Conservation (phyloP, 2,888 invertebrate species). For the Dicranocentrus wangi region DNA sequence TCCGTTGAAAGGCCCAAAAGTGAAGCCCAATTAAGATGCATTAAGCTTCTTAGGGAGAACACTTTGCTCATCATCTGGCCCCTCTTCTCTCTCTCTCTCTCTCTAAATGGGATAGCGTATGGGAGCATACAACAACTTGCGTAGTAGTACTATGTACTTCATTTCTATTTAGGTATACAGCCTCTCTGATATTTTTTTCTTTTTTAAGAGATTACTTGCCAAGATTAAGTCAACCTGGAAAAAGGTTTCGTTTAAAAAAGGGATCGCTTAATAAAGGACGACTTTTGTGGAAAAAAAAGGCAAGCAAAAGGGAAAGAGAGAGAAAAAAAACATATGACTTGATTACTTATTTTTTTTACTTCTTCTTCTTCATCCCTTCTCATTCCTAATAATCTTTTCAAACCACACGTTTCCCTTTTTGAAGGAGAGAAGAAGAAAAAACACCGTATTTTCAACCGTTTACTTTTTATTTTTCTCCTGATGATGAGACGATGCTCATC, state of each 20-base stretch:
- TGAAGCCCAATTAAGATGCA: slow-evolving; percentile 31
- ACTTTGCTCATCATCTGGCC: slow-evolving; percentile 28
- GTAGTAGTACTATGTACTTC: neutral
- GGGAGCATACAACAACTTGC: too few species aligned
- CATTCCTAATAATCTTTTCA: slow-evolving; percentile 9
- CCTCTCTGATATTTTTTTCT: neutral
- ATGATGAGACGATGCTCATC: too few species aligned
- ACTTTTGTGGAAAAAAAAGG: slow-evolving; percentile 5
- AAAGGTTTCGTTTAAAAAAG: neutral
- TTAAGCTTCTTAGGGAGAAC: slow-evolving; percentile 42
- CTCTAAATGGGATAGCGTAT: neutral
- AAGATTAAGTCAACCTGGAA: slow-evolving; percentile 15
- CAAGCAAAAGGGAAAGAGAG: neutral
- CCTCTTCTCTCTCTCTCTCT: neutral
- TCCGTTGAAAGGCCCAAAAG: neutral
- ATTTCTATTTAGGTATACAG: neutral
- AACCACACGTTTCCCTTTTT: neutral
- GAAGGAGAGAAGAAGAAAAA: slow-evolving; percentile 8
- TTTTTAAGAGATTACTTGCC: slow-evolving; percentile 14
- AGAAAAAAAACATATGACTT: slow-evolving; percentile 8
- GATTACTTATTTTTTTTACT: slow-evolving; percentile 10
- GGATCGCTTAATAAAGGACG: slow-evolving; percentile 9
- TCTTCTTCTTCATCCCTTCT: neutral
- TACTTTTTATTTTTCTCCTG: too few species aligned
- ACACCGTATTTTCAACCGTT: neutral